Evolutionary conservation across 2,113 vertebrate species (phyloP).

Genomic region (Pseudopipra pipra): DNA sequence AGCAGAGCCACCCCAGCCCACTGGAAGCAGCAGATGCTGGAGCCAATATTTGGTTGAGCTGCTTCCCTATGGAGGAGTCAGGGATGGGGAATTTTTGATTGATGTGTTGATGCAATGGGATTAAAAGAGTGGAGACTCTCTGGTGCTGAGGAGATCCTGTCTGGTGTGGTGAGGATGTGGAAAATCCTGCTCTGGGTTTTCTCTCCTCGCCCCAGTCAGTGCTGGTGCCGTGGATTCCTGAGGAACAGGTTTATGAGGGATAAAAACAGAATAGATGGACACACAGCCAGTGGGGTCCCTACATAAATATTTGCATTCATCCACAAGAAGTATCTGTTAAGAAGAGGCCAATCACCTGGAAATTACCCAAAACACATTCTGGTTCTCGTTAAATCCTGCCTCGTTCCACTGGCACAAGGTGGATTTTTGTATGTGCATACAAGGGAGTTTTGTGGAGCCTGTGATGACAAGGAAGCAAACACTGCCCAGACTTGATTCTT

Average conservation of each 20-base stretch:
- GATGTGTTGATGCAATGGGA: not conserved
- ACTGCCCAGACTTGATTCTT: conserved; percentile 33
- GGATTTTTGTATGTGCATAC: not conserved
- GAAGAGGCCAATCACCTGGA: conserved; percentile 31
- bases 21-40: not conserved
- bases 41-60: not conserved
- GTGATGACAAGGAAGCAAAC: conserved; percentile 35
- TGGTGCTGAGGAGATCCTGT: not conserved
- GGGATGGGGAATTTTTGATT: not conserved
- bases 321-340: conserved; percentile 1
- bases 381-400: not conserved
- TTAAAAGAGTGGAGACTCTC: not conserved
- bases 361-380: not conserved
- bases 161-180: not conserved
- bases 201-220: not conserved
- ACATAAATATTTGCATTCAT: conserved; percentile 16
- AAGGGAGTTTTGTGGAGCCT: not conserved
- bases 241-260: conserved; percentile 30
- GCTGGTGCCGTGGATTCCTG: not conserved
- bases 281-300: not conserved
- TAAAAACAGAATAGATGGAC: not conserved
- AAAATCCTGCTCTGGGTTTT: not conserved
- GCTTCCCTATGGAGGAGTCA: not conserved
- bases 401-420: not conserved
- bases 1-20: accelerated